These are phyloP conservation scores for Rhagologus leucostigma DNA, from an alignment of 2,113 vertebrate genomes.

Conservation along the genomic window DNA sequence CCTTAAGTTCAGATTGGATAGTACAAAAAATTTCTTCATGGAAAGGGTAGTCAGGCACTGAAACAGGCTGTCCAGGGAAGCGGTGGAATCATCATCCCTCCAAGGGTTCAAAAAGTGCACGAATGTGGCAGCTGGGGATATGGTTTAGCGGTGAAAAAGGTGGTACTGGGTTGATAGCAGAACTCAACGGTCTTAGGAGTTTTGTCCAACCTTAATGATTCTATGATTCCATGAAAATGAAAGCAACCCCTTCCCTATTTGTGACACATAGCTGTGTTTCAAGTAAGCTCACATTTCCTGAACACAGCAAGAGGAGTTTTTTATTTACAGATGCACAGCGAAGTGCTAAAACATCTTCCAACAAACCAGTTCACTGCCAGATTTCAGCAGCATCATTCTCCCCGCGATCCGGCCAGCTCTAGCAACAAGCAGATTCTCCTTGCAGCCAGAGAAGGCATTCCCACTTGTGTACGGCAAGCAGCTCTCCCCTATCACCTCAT, in stretches of 20 bases:
- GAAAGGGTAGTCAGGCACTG: neutral
- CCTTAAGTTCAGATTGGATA: neutral
- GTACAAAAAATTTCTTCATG: neutral
- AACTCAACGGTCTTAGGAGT: neutral
- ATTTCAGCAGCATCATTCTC: neutral
- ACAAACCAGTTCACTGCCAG: neutral
- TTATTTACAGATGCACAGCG: neutral
- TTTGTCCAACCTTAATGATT: neutral
- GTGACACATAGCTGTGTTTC: neutral
- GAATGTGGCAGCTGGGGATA: neutral
- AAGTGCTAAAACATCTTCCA: neutral
- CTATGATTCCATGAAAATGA: neutral
- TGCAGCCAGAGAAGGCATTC: neutral
- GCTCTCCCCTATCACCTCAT: rapidly evolving
- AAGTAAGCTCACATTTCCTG: neutral
- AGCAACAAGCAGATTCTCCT: neutral
- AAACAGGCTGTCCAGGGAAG: neutral
- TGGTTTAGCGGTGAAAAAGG: neutral
- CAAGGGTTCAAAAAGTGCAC: neutral
- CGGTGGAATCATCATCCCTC: neutral
- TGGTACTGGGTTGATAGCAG: neutral
- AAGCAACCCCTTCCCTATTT: neutral
- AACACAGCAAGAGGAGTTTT: neutral
- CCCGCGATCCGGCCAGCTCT: neutral
- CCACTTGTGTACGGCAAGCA: neutral